phyloP scores from a whole-genome alignment of 1,140 invertebrate genomes.

The Heliconius hewitsoni region DNA sequence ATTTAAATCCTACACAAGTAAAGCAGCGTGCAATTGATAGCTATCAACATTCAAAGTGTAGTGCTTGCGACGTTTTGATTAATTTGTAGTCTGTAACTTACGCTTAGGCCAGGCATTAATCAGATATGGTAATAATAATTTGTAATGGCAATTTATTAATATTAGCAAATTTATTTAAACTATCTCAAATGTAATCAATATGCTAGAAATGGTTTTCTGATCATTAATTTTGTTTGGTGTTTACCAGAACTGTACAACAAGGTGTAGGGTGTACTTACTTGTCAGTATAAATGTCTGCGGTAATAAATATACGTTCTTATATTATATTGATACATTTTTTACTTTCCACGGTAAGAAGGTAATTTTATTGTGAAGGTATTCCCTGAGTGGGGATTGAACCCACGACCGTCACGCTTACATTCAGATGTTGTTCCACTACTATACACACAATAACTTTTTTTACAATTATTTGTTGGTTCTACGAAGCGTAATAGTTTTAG shows the following conservation, averaged over 20 bases:
- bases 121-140: conserved; percentile 14
- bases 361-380: too few relatives aligned
- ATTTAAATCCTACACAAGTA: not conserved
- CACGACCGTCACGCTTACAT: too few relatives aligned
- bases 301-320: not conserved
- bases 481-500: too few relatives aligned
- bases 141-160: conserved; percentile 15
- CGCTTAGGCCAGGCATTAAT: not conserved
- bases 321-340: not conserved
- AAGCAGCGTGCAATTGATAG: not conserved
- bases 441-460: too few relatives aligned
- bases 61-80: conserved; percentile 2
- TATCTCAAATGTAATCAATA: conserved; percentile 7
- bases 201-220: not conserved
- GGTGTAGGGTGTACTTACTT: not conserved
- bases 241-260: not conserved
- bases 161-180: conserved; percentile 15
- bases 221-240: not conserved
- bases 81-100: conserved; percentile 1
- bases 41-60: not conserved
- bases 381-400: too few relatives aligned
- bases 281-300: not conserved
- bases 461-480: too few relatives aligned
- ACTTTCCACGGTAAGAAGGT: too few relatives aligned
- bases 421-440: too few relatives aligned